Percentiles rank a stretch among this genome's conserved stretches.
These are phyloP conservation scores for Chloromyia formosa DNA, from an alignment of 2,888 invertebrate species.

Conservation along the genomic window DNA sequence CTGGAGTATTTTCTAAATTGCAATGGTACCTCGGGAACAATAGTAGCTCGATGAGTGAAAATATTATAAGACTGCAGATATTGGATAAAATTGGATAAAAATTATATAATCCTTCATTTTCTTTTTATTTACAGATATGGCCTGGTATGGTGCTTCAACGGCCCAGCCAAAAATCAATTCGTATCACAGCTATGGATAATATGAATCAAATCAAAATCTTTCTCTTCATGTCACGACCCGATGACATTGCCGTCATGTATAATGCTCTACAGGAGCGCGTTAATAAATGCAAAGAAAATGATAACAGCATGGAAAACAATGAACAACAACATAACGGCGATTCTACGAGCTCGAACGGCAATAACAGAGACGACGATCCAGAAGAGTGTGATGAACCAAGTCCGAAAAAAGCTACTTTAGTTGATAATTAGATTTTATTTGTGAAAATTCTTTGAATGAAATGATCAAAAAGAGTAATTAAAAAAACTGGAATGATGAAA, in stretches of 20 bases:
- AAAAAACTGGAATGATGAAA: too few species aligned
- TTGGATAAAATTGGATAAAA: too few species aligned
- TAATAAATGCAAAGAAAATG: slow-evolving; percentile 53
- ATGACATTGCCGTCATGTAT: slow-evolving; percentile 74
- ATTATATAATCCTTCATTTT: not conserved
- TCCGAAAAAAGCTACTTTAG: not conserved
- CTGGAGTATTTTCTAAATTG: too few species aligned
- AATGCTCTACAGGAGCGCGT: slow-evolving; percentile 71
- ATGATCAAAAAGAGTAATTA: not conserved
- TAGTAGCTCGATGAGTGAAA: too few species aligned
- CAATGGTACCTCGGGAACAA: too few species aligned
- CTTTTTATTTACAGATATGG: slow-evolving; percentile 72
- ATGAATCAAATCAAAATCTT: slow-evolving; percentile 86
- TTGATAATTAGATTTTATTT: slow-evolving; percentile 5
- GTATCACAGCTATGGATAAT: slow-evolving; percentile 87
- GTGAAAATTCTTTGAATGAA: not conserved
- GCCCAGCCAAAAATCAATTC: slow-evolving; percentile 85
- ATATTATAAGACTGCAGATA: too few species aligned
- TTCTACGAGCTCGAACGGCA: not conserved
- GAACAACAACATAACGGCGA: not conserved
- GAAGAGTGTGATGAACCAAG: not conserved
- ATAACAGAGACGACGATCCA: not conserved
- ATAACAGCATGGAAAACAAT: not conserved
- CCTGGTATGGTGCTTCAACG: slow-evolving; percentile 90
- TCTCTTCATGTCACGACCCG: slow-evolving; percentile 78